Evolutionary conservation across 2,888 invertebrate species (phyloP).

Genomic region (Drosophila nigricruria): DNA sequence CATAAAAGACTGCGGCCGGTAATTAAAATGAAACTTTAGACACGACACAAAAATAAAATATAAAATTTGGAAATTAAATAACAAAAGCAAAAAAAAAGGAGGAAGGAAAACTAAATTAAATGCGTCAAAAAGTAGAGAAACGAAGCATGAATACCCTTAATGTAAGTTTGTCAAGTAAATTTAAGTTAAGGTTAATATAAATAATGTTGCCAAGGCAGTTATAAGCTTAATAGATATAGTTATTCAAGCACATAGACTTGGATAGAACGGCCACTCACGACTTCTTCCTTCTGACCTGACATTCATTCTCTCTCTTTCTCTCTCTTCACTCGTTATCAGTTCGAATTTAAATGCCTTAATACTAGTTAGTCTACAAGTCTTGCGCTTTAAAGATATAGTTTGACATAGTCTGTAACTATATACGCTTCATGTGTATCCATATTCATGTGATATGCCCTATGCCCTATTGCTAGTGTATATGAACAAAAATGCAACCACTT

Average conservation of each 20-base stretch:
- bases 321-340: too few species aligned
- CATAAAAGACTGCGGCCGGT: constrained; percentile 35
- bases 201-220: not conserved
- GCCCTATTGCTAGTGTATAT: constrained; percentile 5
- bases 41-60: constrained; percentile 5
- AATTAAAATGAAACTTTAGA: constrained; percentile 55
- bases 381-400: too few species aligned
- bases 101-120: constrained; percentile 6
- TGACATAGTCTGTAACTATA: too few species aligned
- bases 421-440: not conserved
- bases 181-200: not conserved
- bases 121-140: not conserved
- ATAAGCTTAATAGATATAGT: too few species aligned
- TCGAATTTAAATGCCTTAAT: too few species aligned
- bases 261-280: too few species aligned
- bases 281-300: too few species aligned
- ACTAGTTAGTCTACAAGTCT: too few species aligned
- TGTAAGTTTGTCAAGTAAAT: not conserved
- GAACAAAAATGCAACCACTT: constrained; percentile 50
- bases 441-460: not conserved
- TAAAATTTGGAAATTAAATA: constrained; percentile 24
- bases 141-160: constrained; percentile 16
- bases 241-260: too few species aligned
- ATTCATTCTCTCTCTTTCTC: too few species aligned
- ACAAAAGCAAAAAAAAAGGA: constrained; percentile 9